These are phyloP conservation scores for Dasysyrphus albostriatus DNA, from an alignment of 2,888 invertebrate genomes.

Conservation along the genomic window DNA sequence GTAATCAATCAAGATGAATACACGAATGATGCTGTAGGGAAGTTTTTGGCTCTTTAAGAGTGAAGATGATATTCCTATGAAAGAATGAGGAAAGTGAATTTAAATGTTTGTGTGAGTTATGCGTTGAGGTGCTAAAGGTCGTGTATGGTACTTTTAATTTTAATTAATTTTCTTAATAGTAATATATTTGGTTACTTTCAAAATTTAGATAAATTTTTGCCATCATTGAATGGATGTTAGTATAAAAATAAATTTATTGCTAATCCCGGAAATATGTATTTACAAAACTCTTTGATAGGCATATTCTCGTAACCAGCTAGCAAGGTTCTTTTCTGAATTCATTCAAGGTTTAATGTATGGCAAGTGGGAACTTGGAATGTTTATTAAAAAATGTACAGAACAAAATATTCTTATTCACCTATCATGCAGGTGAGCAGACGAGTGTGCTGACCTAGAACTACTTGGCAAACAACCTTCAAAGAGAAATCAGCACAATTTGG, in stretches of 20 bases:
- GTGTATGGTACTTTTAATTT: conserved; percentile 29
- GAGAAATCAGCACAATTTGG: too few species aligned
- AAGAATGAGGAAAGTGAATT: conserved; percentile 45
- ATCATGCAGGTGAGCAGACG: too few species aligned
- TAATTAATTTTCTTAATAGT: conserved; percentile 21
- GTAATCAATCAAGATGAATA: conserved; percentile 54
- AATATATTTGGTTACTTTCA: conserved; percentile 6
- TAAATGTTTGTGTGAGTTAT: conserved; percentile 44
- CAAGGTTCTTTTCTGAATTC: conserved; percentile 12
- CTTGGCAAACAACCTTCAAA: too few species aligned
- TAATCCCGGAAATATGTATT: background rate
- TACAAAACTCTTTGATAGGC: background rate
- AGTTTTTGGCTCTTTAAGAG: background rate
- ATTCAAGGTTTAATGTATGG: background rate
- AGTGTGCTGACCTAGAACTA: too few species aligned
- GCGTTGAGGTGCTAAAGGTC: conserved; percentile 32
- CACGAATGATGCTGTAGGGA: conserved; percentile 5
- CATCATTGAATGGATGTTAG: conserved; percentile 8
- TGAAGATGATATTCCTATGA: conserved; percentile 29
- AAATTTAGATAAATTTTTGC: conserved; percentile 10
- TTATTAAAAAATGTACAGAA: background rate
- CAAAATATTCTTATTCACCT: too few species aligned
- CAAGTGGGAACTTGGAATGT: background rate
- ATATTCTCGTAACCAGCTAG: background rate
- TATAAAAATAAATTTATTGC: background rate